These are phyloP conservation scores for Meriones psammophilus DNA, from an alignment of 2,797 vertebrate genomes.

Conservation along the genomic window DNA sequence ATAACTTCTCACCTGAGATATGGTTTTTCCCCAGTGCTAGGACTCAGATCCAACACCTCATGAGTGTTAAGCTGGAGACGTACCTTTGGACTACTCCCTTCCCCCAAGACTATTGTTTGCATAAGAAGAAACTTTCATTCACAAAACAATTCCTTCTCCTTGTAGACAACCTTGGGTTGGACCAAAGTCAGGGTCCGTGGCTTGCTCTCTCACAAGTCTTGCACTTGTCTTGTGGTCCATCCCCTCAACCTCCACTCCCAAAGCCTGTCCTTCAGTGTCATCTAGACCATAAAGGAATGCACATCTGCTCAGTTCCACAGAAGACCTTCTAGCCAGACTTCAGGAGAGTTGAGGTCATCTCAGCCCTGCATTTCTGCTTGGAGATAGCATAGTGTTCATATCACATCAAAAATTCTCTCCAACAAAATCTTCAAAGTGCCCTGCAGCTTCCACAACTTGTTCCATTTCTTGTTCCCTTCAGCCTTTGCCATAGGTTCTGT, in stretches of 20 bases:
- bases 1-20: not conserved
- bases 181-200: not conserved
- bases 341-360: not conserved
- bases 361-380: not conserved
- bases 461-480: not conserved
- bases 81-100: not conserved
- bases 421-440: not conserved
- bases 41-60: not conserved
- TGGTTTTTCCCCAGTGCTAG: not conserved
- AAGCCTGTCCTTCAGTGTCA: not conserved
- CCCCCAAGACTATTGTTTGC: not conserved
- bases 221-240: not conserved
- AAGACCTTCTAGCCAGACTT: not conserved
- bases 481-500: not conserved
- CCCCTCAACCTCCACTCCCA: not conserved
- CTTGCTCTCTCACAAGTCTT: not conserved
- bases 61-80: not conserved
- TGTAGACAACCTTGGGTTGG: not conserved
- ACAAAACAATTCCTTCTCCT: not conserved
- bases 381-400: not conserved
- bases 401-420: not conserved
- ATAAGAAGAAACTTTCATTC: not conserved
- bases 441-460: not conserved
- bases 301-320: fast-evolving
- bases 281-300: not conserved